Conservation (phyloP, 2,113 vertebrate genomes). For the Acrocephalus arundinaceus region DNA sequence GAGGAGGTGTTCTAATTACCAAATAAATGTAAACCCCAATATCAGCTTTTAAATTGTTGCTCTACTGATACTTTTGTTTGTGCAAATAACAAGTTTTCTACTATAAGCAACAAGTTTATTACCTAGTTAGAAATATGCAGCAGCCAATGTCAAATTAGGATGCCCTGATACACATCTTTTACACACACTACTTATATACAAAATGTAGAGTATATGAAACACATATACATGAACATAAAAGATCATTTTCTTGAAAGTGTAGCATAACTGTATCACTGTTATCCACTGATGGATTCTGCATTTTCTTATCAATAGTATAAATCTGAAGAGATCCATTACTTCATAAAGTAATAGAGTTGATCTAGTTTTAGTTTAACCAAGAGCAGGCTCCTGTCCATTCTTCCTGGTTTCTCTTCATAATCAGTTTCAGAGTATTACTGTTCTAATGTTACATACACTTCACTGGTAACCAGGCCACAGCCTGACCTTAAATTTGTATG, state of each 20-base stretch:
- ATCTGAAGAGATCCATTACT: background rate
- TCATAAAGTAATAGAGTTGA: background rate
- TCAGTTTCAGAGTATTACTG: conserved; percentile 42
- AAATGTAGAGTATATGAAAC: background rate
- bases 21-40: background rate
- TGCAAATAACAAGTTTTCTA: background rate
- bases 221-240: background rate
- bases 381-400: background rate
- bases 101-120: background rate
- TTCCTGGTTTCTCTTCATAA: background rate
- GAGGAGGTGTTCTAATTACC: background rate
- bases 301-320: background rate
- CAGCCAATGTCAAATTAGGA: background rate
- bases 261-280: background rate
- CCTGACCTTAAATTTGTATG: conserved; percentile 80
- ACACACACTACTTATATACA: background rate
- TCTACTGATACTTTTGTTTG: background rate
- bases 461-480: conserved; percentile 53
- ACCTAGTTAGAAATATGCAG: background rate
- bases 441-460: conserved; percentile 58
- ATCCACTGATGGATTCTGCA: background rate
- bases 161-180: background rate
- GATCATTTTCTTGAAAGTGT: background rate
- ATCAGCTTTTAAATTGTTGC: background rate
- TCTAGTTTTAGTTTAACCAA: conserved; percentile 29